These are phyloP conservation scores for Parthenolecanium corni DNA, from an alignment of 2,888 invertebrate species.

Conservation along the genomic window DNA sequence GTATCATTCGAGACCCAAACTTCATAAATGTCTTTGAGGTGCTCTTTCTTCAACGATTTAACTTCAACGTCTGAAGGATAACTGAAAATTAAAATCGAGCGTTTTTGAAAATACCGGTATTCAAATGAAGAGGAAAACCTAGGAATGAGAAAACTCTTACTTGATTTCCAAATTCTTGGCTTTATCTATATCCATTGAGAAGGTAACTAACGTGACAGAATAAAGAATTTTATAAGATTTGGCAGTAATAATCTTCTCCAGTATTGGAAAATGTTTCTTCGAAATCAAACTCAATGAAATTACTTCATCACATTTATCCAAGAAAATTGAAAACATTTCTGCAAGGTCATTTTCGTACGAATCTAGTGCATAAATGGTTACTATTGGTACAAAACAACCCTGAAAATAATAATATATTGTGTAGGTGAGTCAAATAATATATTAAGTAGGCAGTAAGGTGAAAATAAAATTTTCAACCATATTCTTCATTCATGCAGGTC, in stretches of 20 bases:
- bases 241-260: not conserved
- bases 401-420: no score
- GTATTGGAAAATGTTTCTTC: not conserved
- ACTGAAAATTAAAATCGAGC: not conserved
- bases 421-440: no score
- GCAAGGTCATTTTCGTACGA: not conserved
- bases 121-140: no score
- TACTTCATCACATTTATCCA: not conserved
- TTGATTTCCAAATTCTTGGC: not conserved
- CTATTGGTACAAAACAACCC: not conserved
- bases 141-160: not conserved
- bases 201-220: not conserved
- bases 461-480: no score
- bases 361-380: not conserved
- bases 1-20: not conserved
- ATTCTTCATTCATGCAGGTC: no score
- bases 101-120: not conserved
- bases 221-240: not conserved
- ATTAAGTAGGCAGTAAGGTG: no score
- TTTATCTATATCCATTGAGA: not conserved
- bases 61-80: not conserved
- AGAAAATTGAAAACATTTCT: not conserved
- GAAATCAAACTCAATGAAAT: not conserved
- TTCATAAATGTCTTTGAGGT: not conserved
- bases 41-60: not conserved